Percentiles rank a stretch among this genome's conserved stretches.
phyloP scores from a whole-genome alignment of 2,113 vertebrate species.

The Tapirus terrestris region DNA sequence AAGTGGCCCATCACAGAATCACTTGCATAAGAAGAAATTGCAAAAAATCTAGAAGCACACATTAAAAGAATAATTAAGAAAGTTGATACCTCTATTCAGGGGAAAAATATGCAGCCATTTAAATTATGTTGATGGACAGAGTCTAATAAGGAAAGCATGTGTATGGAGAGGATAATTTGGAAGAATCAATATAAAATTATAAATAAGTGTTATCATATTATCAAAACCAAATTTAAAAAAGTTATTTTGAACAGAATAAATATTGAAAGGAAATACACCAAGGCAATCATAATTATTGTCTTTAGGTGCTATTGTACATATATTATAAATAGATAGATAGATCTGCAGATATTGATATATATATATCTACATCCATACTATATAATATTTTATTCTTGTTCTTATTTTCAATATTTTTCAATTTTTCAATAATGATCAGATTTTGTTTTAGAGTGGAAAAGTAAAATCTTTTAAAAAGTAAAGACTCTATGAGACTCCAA shows the following conservation, averaged over 20 bases:
- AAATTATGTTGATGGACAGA: background rate
- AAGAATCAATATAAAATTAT: background rate
- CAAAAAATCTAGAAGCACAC: background rate
- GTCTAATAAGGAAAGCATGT: background rate
- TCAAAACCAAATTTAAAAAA: background rate
- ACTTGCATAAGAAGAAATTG: background rate
- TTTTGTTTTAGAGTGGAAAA: background rate
- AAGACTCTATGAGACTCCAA: background rate
- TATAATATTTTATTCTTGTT: background rate
- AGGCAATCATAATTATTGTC: background rate
- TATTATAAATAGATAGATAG: too few species aligned
- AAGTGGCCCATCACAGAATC: background rate
- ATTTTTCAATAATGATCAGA: background rate
- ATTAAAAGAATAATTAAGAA: background rate
- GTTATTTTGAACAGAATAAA: background rate
- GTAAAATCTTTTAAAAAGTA: background rate
- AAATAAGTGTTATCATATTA: background rate
- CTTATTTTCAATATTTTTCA: background rate
- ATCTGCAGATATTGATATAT: too few species aligned
- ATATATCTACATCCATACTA: background rate
- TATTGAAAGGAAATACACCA: background rate
- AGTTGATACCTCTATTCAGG: background rate
- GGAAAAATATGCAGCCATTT: background rate
- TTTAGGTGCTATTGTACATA: background rate
- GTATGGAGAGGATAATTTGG: background rate